Conservation (phyloP, 2,888 invertebrate species). For the Lobophora halterata region DNA sequence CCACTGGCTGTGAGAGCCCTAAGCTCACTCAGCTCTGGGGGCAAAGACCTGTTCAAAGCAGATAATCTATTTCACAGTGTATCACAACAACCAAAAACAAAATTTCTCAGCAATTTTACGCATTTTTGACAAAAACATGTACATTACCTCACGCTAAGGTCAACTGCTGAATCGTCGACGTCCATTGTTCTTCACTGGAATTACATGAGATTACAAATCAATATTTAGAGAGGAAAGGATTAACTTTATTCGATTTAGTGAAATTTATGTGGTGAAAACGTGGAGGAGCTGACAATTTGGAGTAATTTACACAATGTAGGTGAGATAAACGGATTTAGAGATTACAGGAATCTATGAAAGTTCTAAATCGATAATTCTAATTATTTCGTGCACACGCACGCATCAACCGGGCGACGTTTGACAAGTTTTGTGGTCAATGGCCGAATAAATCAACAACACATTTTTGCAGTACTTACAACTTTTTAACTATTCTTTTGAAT, state of each 20-base stretch:
- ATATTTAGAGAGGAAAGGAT: too few species aligned
- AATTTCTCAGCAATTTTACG: slow-evolving; percentile 27
- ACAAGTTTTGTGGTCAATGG: slow-evolving; percentile 31
- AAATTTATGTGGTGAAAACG: too few species aligned
- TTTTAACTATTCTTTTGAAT: background rate
- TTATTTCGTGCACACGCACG: slow-evolving; percentile 53
- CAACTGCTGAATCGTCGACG: slow-evolving; percentile 93
- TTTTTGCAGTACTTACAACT: slow-evolving; percentile 8
- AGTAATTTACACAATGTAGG: too few species aligned
- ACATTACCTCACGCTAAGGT: slow-evolving; percentile 90
- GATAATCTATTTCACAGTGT: slow-evolving; percentile 6
- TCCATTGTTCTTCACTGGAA: slow-evolving; percentile 85
- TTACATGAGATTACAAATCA: slow-evolving; percentile 46
- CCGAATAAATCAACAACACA: slow-evolving; percentile 10
- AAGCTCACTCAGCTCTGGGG: slow-evolving; percentile 79
- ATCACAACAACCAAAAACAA: slow-evolving; percentile 9
- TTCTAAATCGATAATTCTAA: slow-evolving; percentile 25
- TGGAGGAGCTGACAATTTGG: too few species aligned
- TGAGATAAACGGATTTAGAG: too few species aligned
- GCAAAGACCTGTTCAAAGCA: slow-evolving; percentile 58
- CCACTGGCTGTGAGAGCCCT: slow-evolving; percentile 83
- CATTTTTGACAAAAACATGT: slow-evolving; percentile 18
- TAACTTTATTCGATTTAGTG: too few species aligned
- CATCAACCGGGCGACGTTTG: slow-evolving; percentile 49
- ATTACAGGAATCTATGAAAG: background rate